Percentiles rank a stretch among this genome's conserved stretches.
These are phyloP conservation scores for Paramisgurnus dabryanus DNA, from an alignment of 2,113 vertebrate species.

Conservation along the genomic window DNA sequence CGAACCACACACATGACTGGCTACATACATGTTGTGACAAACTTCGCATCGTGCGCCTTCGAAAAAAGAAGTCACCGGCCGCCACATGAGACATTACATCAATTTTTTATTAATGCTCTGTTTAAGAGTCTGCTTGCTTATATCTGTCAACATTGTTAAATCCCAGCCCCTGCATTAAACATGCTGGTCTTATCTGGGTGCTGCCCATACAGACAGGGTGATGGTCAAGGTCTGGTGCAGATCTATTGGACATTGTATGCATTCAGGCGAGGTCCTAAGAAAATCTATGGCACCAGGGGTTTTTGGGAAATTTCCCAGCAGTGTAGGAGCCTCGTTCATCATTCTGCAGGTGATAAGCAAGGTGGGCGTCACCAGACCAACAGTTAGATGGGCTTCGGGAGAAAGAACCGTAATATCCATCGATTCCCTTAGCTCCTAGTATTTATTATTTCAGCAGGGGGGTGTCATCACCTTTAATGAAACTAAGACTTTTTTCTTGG, in stretches of 20 bases:
- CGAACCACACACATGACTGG: no score
- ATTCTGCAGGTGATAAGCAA: conserved; percentile 54
- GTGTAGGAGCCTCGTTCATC: conserved; percentile 44
- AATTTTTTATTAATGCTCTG: not conserved
- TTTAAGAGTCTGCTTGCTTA: not conserved
- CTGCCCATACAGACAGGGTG: conserved; percentile 37
- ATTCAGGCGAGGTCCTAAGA: conserved; percentile 43
- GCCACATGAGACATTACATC: no score
- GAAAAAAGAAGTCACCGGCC: no score
- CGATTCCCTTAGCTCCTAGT: conserved; percentile 48
- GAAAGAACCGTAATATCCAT: conserved; percentile 48
- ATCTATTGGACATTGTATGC: conserved; percentile 50
- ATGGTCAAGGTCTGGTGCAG: conserved; percentile 40
- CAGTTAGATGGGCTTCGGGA: conserved; percentile 39
- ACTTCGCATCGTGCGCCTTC: no score
- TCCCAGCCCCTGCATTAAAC: conserved; percentile 40
- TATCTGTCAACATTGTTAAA: conserved; percentile 42
- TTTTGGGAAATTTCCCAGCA: conserved; percentile 50
- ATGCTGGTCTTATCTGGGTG: conserved; percentile 30
- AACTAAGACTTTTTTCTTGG: conserved; percentile 41
- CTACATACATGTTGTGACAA: no score
- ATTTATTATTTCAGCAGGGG: conserved; percentile 46
- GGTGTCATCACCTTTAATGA: conserved; percentile 39
- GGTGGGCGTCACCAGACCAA: conserved; percentile 49
- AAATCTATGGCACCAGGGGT: conserved; percentile 53